Evolutionary conservation across 2,888 invertebrate genomes (phyloP).

Genomic region (Pharmacophagus antenor): DNA sequence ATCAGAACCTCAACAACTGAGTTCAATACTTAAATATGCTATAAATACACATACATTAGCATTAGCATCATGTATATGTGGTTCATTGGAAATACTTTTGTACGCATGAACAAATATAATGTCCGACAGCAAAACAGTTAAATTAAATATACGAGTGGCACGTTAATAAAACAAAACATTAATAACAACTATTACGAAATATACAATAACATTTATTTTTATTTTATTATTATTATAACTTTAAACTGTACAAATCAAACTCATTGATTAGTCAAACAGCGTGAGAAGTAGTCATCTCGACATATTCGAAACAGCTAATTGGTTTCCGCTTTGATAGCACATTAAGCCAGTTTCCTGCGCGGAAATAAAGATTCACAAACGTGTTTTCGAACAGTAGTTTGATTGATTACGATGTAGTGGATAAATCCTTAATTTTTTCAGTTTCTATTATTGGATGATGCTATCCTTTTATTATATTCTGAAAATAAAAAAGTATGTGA

Average conservation of each 20-base stretch:
- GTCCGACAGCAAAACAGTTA: no score
- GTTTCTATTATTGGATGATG: no score
- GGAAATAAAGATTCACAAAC: conserved; percentile 21
- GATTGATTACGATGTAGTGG: conserved; percentile 7
- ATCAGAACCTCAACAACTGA: no score
- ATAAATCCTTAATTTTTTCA: no score
- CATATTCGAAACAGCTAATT: conserved; percentile 7
- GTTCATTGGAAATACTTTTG: no score
- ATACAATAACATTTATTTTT: not conserved
- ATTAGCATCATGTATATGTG: no score
- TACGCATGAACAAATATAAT: no score
- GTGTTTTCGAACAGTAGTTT: conserved; percentile 19
- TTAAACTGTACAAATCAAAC: not conserved
- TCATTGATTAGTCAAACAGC: conserved; percentile 5
- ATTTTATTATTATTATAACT: not conserved
- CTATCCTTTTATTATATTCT: no score
- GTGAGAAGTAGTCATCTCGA: conserved; percentile 14
- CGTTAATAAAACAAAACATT: not conserved
- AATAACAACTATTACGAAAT: not conserved
- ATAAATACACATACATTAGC: no score
- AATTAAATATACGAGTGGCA: no score
- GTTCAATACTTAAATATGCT: no score
- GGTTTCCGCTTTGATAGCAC: conserved; percentile 12
- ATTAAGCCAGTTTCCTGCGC: conserved; percentile 10
- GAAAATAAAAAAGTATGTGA: no score